Evolutionary conservation across 2,113 vertebrate species (phyloP).

Genomic region (Pavo muticus): DNA sequence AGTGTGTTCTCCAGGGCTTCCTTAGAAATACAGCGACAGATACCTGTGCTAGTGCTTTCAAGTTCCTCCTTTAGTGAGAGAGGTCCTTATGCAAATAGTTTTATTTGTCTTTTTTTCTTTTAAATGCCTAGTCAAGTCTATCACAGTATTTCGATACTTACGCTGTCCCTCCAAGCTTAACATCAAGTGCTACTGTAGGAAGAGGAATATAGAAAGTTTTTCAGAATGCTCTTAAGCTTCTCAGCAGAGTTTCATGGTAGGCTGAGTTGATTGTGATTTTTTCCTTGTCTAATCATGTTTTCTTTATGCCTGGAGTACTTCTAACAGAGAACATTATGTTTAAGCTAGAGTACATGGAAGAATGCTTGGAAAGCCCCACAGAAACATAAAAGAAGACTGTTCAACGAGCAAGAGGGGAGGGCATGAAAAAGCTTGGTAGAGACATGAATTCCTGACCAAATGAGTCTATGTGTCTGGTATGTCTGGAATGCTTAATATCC

Average conservation of each 20-base stretch:
- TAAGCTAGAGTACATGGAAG: not conserved
- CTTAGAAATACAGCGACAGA: not conserved
- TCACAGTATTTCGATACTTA: not conserved
- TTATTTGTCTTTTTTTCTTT: not conserved
- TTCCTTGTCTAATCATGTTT: not conserved
- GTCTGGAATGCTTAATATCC: slow-evolving; percentile 36
- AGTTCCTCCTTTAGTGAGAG: not conserved
- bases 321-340: not conserved
- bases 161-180: not conserved
- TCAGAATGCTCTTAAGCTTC: not conserved
- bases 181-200: not conserved
- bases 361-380: slow-evolving; percentile 8
- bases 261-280: not conserved
- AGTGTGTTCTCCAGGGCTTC: not conserved
- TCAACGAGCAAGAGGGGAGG: not conserved
- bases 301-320: slow-evolving; percentile 3
- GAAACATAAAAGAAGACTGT: slow-evolving; percentile 11
- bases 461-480: slow-evolving; percentile 33
- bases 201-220: not conserved
- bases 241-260: not conserved
- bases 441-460: slow-evolving; percentile 16
- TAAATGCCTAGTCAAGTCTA: not conserved
- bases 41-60: not conserved
- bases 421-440: slow-evolving; percentile 6
- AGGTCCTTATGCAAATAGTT: not conserved